These are phyloP conservation scores for Clamator glandarius DNA, from an alignment of 2,797 vertebrate species.

Conservation along the genomic window DNA sequence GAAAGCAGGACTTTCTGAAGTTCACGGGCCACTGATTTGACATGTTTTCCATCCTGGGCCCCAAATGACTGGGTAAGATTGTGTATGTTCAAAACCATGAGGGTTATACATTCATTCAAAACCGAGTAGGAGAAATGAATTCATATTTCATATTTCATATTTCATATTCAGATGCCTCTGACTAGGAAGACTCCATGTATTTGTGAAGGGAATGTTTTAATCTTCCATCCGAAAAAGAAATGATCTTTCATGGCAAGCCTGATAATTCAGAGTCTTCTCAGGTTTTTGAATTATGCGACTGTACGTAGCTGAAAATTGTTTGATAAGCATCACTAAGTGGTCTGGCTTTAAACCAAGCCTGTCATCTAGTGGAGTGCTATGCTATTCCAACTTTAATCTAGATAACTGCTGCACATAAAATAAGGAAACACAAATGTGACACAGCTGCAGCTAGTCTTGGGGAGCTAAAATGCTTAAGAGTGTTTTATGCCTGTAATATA, in stretches of 20 bases:
- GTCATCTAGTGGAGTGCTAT: slow-evolving; percentile 74
- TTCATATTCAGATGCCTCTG: not conserved
- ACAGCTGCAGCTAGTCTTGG: slow-evolving; percentile 71
- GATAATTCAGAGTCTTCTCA: slow-evolving; percentile 54
- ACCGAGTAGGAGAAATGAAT: not conserved
- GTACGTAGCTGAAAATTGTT: slow-evolving; percentile 61
- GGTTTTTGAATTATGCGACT: slow-evolving; percentile 69
- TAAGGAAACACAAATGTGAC: slow-evolving; percentile 73
- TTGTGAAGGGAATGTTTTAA: not conserved
- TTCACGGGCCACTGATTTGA: not conserved
- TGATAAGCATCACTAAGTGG: slow-evolving; percentile 68
- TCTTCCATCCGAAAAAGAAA: not conserved
- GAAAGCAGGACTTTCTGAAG: slow-evolving; percentile 4
- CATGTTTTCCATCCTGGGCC: not conserved
- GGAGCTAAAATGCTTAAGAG: slow-evolving; percentile 73
- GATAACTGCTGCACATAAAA: slow-evolving; percentile 72
- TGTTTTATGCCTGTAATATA: slow-evolving; percentile 75
- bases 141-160: not conserved
- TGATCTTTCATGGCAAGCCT: not conserved
- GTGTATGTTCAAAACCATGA: not conserved
- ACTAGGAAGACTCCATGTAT: not conserved
- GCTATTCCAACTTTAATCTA: slow-evolving; percentile 75
- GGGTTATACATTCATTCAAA: not conserved
- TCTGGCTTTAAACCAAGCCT: slow-evolving; percentile 77
- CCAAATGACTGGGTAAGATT: not conserved